Base-by-base conservation (phyloP, 2,113 vertebrate species). In the Carassius gibelio region DNA sequence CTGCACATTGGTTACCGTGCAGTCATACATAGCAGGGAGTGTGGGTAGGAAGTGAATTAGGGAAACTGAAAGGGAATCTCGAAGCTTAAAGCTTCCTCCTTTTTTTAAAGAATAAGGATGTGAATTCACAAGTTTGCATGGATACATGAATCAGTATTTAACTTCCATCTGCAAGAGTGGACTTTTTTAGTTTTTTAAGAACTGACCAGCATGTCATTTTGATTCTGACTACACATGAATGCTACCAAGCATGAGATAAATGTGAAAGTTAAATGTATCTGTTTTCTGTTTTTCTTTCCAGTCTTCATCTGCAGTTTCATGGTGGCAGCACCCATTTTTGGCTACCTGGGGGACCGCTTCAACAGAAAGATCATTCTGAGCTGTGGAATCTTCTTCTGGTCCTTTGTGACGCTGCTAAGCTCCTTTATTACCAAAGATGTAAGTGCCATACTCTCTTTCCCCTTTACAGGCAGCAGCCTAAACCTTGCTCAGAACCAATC, bases 221-320 rank as follows among this genome's bases (percentile, higher is more conserved):
- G 0, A 13, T 75, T 9, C 2, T 48, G 45, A 48, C 45, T 48
- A 3, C 45, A 48, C 45, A 3, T 2, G 10, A 48, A 48, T 48
- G 8, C 17, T 10, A 8, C n/a, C 15, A 62, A 42, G 21, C 23
- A 38, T 82, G 5, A 23, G n/a, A 15, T 8, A 8, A 23, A 61
- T 15, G 9, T 42, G n/a, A n/a, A 50, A 0, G 86, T 87, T 59
- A 87, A 72, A 75, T 76, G 62, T 82, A 38, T 85, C 10, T 62
- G 26, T 50, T 34, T 83, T 79, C 55, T 82, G 68, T 79, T 78
- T 91, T 72, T 76, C 88, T 88, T 79, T 84, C 8, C 96, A 99
- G 98, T 98, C 88, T 99, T 99, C 93, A 99, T 99, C 96, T 99
- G 98, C 85, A 99, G 98, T 89, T 99, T 99, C 95, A 99, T 99